Base-by-base conservation (phyloP, 2,113 vertebrate species). In the Mohoua ochrocephala region DNA sequence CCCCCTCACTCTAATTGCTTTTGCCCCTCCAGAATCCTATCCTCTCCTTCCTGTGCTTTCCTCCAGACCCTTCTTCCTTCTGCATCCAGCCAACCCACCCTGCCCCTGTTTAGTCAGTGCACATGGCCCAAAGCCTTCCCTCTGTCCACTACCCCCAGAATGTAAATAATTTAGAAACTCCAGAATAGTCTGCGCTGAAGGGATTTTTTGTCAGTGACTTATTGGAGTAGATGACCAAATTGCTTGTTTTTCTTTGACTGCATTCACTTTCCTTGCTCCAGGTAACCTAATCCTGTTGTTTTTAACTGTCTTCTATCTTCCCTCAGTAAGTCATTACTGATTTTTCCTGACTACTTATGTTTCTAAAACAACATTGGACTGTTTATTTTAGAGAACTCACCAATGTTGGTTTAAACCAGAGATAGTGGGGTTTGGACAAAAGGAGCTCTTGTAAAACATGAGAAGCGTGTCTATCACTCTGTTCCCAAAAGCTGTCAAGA, bases 311-410 rank as follows among this genome's bases (percentile, higher is more conserved):
- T 87, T 91, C 69, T 82, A 12, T 87, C 78, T 93, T 67, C 33
- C 57, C 70, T 53, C 70, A 28, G 41, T 75, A 61, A 92, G 64
- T 56, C 60, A 69, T 81, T 92, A 65, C 83, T 84, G 73, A 67
- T 82, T 87, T 93, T 85, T 73, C 78, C 74, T 82, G 77, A 37
- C 74, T 82, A 15, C 87, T 88, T 76, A 39, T 21, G 84, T 89
- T 93, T 89, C 93, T 83, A 83, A 93, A 96, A 82, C 95, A 89
- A 94, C 76, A 59, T 5, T 33, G 31, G n/a, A 57, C 45, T 87
- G 68, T 95, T 92, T 92, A 76, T 93, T 95, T 83, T 85, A 35
- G 44, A 89, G 70, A 78, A 47, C 76, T 74, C 39, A 4, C n/a
- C 35, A 69, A 60, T 8, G 7, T 73, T 64, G 53, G 6, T 68